Percentiles rank a stretch among this genome's conserved stretches.
Evolutionary conservation across 1,140 invertebrate species (phyloP).

Genomic region (Amyelois transitella): DNA sequence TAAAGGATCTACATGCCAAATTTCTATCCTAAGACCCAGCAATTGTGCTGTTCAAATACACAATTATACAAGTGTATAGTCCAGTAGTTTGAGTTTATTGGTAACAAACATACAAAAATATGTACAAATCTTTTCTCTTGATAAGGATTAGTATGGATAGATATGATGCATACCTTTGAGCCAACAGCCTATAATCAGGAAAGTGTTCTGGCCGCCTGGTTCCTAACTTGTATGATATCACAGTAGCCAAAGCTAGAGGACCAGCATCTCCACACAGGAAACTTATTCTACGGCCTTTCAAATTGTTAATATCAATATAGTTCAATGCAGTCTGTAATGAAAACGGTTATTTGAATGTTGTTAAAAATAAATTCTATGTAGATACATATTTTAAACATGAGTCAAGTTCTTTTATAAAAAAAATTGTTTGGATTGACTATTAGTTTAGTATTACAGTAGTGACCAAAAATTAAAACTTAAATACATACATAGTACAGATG

Average conservation of each 20-base stretch:
- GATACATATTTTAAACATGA: too few relatives aligned
- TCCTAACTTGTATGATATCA: slow-evolving; percentile 76
- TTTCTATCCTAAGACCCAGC: too few relatives aligned
- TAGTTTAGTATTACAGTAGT: too few relatives aligned
- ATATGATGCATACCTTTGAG: slow-evolving; percentile 66
- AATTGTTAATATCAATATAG: slow-evolving; percentile 42
- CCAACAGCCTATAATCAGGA: slow-evolving; percentile 60
- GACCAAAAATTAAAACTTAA: too few relatives aligned
- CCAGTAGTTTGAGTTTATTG: too few relatives aligned
- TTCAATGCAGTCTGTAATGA: slow-evolving; percentile 40
- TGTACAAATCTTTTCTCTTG: background rate
- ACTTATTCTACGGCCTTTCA: slow-evolving; percentile 71
- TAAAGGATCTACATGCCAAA: too few relatives aligned
- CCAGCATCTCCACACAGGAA: slow-evolving; percentile 88
- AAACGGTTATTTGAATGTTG: slow-evolving; percentile 3
- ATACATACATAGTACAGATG: too few relatives aligned
- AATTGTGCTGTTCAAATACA: background rate
- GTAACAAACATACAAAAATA: slow-evolving; percentile 9
- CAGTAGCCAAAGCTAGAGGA: slow-evolving; percentile 81
- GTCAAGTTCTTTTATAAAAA: too few relatives aligned
- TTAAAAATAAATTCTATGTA: background rate
- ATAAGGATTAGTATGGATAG: background rate
- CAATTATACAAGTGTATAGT: too few relatives aligned
- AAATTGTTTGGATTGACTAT: too few relatives aligned
- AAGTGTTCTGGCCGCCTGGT: slow-evolving; percentile 39